phyloP scores from a whole-genome alignment of 2,888 invertebrate genomes.

The Coronaproctus castanopsis region DNA sequence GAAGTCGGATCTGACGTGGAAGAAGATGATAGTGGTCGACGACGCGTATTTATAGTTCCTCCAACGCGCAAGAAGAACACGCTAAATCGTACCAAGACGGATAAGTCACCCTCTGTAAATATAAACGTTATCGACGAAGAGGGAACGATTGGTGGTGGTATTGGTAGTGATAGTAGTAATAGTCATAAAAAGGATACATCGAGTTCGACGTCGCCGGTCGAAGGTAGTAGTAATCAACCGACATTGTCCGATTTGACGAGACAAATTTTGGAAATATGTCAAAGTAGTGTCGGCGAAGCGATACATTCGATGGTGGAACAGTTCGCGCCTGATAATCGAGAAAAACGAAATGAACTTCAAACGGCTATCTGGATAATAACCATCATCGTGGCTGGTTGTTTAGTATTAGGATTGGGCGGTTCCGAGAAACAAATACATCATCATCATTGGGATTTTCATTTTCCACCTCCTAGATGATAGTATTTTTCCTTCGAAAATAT shows the following conservation, averaged over 20 bases:
- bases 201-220: not conserved
- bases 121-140: no score
- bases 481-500: no score
- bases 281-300: slow-evolving; percentile 34
- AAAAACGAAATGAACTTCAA: slow-evolving; percentile 45
- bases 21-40: slow-evolving; percentile 1
- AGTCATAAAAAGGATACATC: not conserved
- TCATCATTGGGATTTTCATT: slow-evolving; percentile 72
- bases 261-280: slow-evolving; percentile 31
- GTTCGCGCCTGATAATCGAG: slow-evolving; percentile 30
- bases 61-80: slow-evolving; percentile 12
- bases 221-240: slow-evolving; percentile 23
- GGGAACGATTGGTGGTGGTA: no score
- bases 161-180: not conserved
- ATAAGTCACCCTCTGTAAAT: no score
- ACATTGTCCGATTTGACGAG: slow-evolving; percentile 40
- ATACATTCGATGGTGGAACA: slow-evolving; percentile 39
- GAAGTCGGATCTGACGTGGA: slow-evolving; percentile 16
- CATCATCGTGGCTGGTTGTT: slow-evolving; percentile 52
- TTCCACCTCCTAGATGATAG: slow-evolving; percentile 56
- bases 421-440: slow-evolving; percentile 45
- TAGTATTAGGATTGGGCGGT: slow-evolving; percentile 51
- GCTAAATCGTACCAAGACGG: not conserved
- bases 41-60: slow-evolving; percentile 8
- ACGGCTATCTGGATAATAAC: slow-evolving; percentile 58